Conservation (phyloP, 2,113 vertebrate species). For the Pterophyllum scalare region DNA sequence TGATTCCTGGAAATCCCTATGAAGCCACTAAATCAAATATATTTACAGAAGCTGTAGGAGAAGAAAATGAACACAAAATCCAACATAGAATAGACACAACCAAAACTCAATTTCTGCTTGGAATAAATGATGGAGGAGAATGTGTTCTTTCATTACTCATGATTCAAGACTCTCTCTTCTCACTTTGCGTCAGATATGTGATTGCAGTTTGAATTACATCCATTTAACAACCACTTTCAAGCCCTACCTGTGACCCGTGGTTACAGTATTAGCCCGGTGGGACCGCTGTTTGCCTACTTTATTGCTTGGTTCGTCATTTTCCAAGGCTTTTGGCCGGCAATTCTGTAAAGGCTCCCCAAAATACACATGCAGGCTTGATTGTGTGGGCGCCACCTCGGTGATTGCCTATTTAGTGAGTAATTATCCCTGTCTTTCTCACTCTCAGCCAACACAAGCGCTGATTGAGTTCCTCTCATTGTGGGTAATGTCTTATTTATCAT, state of each 20-base stretch:
- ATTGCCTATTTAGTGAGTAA: constrained; percentile 80
- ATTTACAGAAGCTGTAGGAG: constrained; percentile 33
- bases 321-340: constrained; percentile 35
- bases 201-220: constrained; percentile 24
- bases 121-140: constrained; percentile 14
- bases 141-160: constrained; percentile 13
- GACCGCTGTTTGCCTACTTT: constrained; percentile 4
- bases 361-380: constrained; percentile 71
- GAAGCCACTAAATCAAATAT: constrained; percentile 44
- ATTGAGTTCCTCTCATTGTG: constrained; percentile 78
- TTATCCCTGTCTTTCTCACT: constrained; percentile 68
- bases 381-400: constrained; percentile 70
- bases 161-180: not conserved
- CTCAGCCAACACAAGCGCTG: constrained; percentile 69
- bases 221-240: constrained; percentile 10
- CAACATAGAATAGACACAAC: constrained; percentile 14
- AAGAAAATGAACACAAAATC: constrained; percentile 36
- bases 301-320: constrained; percentile 29
- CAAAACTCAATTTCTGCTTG: not conserved
- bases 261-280: not conserved
- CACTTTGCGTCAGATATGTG: not conserved
- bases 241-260: constrained; percentile 32
- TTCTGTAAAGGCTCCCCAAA: constrained; percentile 64
- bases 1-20: constrained; percentile 3
- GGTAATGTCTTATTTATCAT: constrained; percentile 76